A percentile compares a stretch with the other conserved stretches of the same genome.
Evolutionary conservation across 2,888 invertebrate genomes (phyloP).

Genomic region (Philereme vetulata): DNA sequence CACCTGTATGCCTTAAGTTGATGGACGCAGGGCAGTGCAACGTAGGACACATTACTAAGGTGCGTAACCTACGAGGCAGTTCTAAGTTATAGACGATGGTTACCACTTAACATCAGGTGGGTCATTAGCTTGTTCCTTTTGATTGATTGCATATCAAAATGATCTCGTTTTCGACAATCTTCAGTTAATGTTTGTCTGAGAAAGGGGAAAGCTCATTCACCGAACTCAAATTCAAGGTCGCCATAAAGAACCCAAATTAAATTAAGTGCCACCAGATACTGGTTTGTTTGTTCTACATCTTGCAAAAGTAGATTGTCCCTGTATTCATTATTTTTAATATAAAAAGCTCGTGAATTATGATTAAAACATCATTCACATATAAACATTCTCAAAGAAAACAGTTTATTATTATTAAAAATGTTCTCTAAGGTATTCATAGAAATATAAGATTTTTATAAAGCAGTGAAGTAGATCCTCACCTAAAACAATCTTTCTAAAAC

Average conservation of each 20-base stretch:
- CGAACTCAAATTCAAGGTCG: neutral
- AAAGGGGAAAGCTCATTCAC: neutral
- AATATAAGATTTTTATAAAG: neutral
- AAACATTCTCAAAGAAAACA: slow-evolving; percentile 1
- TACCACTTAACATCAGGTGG: no score
- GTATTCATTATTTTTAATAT: neutral
- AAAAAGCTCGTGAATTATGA: neutral
- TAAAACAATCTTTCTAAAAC: neutral
- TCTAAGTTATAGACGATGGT: no score
- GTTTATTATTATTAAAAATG: neutral
- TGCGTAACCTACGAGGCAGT: no score
- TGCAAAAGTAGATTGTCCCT: neutral
- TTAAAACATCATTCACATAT: slow-evolving; percentile 1
- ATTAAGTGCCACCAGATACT: neutral
- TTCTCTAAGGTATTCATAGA: slow-evolving; percentile 1
- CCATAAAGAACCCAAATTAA: slow-evolving; percentile 2
- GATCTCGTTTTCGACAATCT: no score
- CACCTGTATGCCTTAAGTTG: no score
- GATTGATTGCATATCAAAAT: no score
- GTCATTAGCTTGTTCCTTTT: no score
- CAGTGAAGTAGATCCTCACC: neutral
- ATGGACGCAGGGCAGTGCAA: no score
- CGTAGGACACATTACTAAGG: no score
- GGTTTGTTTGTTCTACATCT: neutral
- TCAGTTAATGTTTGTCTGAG: no score